Conservation (phyloP, 1,140 invertebrate genomes). For the Drosophila pectinifera region DNA sequence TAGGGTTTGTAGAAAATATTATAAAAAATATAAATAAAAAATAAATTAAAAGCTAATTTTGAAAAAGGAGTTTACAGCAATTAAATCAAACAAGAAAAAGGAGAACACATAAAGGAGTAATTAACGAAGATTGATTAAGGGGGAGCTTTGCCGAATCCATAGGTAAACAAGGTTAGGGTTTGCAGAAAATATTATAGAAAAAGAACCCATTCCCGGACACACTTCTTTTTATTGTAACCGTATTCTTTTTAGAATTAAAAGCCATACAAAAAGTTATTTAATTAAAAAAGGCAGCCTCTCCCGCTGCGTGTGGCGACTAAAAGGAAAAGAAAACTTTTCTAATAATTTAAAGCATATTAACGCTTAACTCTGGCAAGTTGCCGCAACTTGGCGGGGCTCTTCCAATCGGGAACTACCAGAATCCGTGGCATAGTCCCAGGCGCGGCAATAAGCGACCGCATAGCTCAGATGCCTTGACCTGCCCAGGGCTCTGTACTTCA, state of each 20-base stretch:
- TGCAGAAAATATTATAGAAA: background rate
- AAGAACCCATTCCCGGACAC: background rate
- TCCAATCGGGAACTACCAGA: slow-evolving; percentile 42
- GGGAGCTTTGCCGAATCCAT: background rate
- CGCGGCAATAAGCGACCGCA: slow-evolving; percentile 39
- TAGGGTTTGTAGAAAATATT: background rate
- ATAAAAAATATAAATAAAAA: background rate
- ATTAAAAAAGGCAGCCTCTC: slow-evolving; percentile 11
- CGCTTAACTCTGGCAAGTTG: background rate
- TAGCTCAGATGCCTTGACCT: slow-evolving; percentile 65
- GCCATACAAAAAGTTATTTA: too few species aligned
- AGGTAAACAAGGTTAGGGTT: background rate
- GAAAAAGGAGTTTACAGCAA: slow-evolving; percentile 38
- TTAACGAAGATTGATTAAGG: slow-evolving; percentile 24
- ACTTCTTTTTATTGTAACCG: background rate
- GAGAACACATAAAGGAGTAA: background rate
- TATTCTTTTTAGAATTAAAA: background rate
- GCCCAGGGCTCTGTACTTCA: slow-evolving; percentile 25
- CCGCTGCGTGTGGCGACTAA: background rate
- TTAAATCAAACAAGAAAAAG: slow-evolving; percentile 27
- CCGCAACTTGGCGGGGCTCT: background rate
- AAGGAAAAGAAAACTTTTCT: slow-evolving; percentile 11
- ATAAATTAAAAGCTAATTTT: slow-evolving; percentile 50
- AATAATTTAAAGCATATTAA: slow-evolving; percentile 38
- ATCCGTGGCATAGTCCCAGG: slow-evolving; percentile 53